phyloP scores from a whole-genome alignment of 2,797 vertebrate genomes.

The Gila robusta region DNA sequence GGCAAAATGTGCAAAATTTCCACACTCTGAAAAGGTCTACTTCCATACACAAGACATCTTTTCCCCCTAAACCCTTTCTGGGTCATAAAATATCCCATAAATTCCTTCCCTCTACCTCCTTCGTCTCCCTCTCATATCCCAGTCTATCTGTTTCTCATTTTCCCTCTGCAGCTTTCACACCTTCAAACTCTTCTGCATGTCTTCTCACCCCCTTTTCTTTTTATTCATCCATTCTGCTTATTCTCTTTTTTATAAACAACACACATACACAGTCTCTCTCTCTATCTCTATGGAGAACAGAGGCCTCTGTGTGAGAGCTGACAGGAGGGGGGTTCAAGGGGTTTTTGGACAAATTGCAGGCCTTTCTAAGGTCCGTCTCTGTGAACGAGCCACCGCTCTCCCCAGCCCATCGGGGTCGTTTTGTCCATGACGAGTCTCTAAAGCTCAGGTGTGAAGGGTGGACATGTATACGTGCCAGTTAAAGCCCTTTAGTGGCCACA shows the following conservation, averaged over 20 bases:
- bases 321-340: constrained; percentile 10
- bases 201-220: constrained; percentile 30
- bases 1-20: neutral
- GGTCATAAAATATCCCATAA: constrained; percentile 58
- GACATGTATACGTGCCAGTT: neutral
- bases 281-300: constrained; percentile 67
- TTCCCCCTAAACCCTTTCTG: constrained; percentile 62
- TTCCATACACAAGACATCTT: constrained; percentile 49
- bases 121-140: neutral
- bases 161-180: constrained; percentile 44
- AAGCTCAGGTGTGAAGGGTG: constrained; percentile 37
- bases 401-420: neutral
- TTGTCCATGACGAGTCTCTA: neutral
- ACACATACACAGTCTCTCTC: constrained; percentile 11
- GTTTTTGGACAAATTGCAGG: constrained; percentile 50
- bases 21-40: constrained; percentile 51
- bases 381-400: constrained; percentile 27
- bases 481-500: neutral
- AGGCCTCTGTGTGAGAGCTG: constrained; percentile 61
- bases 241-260: constrained; percentile 11
- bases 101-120: constrained; percentile 32
- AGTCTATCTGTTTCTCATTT: constrained; percentile 25
- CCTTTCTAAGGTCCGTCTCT: constrained; percentile 40
- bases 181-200: constrained; percentile 10
- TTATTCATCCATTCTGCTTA: constrained; percentile 2